Evolutionary conservation across 2,888 invertebrate species (phyloP).

Genomic region (Chrysotoxum bicinctum): DNA sequence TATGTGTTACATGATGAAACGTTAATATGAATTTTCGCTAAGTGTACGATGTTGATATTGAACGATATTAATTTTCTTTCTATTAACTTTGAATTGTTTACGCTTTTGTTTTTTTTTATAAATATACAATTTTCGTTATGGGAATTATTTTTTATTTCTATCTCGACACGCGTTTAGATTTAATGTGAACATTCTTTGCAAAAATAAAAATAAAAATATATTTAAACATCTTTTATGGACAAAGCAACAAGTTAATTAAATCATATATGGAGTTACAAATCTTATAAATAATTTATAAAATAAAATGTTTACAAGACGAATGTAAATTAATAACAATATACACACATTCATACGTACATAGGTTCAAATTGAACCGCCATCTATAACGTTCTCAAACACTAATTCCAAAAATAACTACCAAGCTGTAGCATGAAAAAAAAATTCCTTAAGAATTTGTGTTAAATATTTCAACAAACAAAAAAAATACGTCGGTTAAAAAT

Average conservation of each 20-base stretch:
- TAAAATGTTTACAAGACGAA: background rate
- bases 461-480: too few relatives aligned
- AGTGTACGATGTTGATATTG: background rate
- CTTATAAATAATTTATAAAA: constrained; percentile 40
- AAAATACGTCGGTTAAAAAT: too few relatives aligned
- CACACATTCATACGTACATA: background rate
- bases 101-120: constrained; percentile 4
- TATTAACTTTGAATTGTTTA: constrained; percentile 29
- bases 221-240: constrained; percentile 33
- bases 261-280: constrained; percentile 33
- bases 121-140: constrained; percentile 15
- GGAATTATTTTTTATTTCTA: background rate
- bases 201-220: constrained; percentile 1
- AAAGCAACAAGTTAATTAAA: constrained; percentile 49
- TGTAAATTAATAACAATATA: background rate
- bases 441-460: too few relatives aligned
- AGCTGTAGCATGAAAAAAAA: too few relatives aligned
- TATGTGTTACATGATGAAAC: too few relatives aligned
- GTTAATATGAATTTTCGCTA: background rate
- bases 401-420: too few relatives aligned
- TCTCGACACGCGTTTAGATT: constrained; percentile 32
- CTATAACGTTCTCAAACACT: background rate
- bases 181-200: constrained; percentile 6
- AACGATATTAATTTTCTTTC: background rate
- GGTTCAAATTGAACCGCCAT: background rate